Evolutionary conservation across 2,113 vertebrate species (phyloP), one percentile per base, ranked within the genome.

Genomic region (Beaufortia kweichowensis): DNA sequence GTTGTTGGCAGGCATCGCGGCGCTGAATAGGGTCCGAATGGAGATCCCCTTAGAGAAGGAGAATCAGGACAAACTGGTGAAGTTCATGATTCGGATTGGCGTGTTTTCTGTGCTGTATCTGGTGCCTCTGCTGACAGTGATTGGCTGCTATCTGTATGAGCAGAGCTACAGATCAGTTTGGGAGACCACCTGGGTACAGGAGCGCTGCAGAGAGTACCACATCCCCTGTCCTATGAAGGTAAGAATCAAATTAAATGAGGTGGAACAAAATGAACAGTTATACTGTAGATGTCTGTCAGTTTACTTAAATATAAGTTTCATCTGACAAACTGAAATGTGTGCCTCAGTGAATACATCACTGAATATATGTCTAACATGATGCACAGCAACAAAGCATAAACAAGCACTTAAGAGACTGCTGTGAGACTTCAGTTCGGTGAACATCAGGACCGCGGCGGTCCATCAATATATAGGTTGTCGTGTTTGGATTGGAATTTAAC

Each of bases 11-110:
- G 97, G 97, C 24, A 97, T 99, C n/a, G 94, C 95, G 57, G 98
- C 97, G 0, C 90, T 99, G 12, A 99, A 99, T 89, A 92, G 97
- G 7, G 97, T 98, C 2, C 96, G 97, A 81, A 97, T 98, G 86
- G 97, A 98, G 87, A 98, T 99, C 82, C 97, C 96, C 0, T 86
- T 98, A 89, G 97, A 98, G 86, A 98, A 98, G 90, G 96, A 98
- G 89, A 99, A 99, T 90, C 97, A 97, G 90, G 97, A 98, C 90
- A 99, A 99, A 68, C 88, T 99, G 81, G 96, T 98, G 78, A 99
- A 99, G 89, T 99, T 99, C 91, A 99, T 99, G 97, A 99, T 99
- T 87, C 96, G 97, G 9, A 98, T 99, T 29, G 97, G 93, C 1
- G 95, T 98, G 28, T 99, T 99, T 93, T 98, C 97, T n/a, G 93